Conservation (phyloP, 2,888 invertebrate genomes). For the Chrysolina haemoptera region DNA sequence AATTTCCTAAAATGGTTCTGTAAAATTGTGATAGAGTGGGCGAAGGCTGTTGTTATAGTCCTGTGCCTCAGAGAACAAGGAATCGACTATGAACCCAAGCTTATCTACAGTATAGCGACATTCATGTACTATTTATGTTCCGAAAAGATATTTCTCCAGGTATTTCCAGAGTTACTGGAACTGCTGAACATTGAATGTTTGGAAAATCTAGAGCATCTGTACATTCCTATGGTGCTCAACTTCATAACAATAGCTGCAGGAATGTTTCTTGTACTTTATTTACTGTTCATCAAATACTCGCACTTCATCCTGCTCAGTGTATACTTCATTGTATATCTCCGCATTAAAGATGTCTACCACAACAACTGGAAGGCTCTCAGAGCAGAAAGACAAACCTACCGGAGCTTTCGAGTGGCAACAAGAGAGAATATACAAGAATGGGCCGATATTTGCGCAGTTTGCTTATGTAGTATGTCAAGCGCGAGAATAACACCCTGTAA, state of each 20-base stretch:
- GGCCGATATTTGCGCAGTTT: conserved; percentile 86
- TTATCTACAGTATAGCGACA: conserved; percentile 76
- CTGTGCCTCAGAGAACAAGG: conserved; percentile 81
- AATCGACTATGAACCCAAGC: conserved; percentile 79
- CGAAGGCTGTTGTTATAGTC: conserved; percentile 76
- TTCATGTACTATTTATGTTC: conserved; percentile 80
- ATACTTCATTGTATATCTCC: conserved; percentile 66
- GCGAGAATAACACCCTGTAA: conserved; percentile 85
- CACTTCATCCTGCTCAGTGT: conserved; percentile 59
- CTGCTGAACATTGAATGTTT: conserved; percentile 75
- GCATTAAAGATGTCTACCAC: conserved; percentile 63
- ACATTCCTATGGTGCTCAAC: conserved; percentile 78
- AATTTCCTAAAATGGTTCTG: conserved; percentile 65
- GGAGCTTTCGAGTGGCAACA: conserved; percentile 73
- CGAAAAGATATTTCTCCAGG: conserved; percentile 79
- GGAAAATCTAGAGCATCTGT: conserved; percentile 80
- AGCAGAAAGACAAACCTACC: conserved; percentile 61
- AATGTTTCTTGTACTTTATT: conserved; percentile 47
- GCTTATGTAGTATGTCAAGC: conserved; percentile 78
- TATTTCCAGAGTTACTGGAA: conserved; percentile 74
- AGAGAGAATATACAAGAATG: conserved; percentile 77
- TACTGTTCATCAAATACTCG: conserved; percentile 51
- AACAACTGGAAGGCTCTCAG: conserved; percentile 63
- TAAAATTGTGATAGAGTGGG: conserved; percentile 84
- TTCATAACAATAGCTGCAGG: conserved; percentile 70